These are phyloP conservation scores for Sesia apiformis DNA, from an alignment of 2,888 invertebrate genomes.

Conservation along the genomic window DNA sequence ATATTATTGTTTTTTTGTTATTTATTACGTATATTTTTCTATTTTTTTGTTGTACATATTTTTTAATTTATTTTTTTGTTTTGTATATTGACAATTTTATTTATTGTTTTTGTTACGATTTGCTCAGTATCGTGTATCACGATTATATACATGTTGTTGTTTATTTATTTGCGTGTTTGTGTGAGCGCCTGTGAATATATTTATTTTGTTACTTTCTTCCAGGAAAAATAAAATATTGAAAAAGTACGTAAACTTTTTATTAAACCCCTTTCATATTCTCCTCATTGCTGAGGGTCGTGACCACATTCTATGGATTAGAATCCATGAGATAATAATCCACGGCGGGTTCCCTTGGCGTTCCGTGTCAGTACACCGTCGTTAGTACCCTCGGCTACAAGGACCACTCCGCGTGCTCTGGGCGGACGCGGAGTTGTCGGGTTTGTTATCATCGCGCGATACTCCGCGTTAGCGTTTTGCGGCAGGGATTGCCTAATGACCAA, in stretches of 20 bases:
- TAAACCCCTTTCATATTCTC: no score
- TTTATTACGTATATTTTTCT: slow-evolving; percentile 3
- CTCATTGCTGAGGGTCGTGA: no score
- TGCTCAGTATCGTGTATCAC: slow-evolving; percentile 36
- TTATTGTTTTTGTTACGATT: slow-evolving; percentile 9
- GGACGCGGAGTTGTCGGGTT: no score
- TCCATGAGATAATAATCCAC: no score
- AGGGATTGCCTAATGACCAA: no score
- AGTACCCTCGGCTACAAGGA: no score
- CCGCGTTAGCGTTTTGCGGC: no score
- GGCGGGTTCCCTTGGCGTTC: no score
- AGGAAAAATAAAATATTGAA: neutral
- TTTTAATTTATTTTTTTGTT: slow-evolving; percentile 14
- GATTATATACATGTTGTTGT: slow-evolving; percentile 14
- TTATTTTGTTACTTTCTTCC: neutral
- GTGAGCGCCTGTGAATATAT: slow-evolving; percentile 17
- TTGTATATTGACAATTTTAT: slow-evolving; percentile 4
- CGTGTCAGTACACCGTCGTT: no score
- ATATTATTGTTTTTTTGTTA: slow-evolving; percentile 7
- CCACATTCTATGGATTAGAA: no score
- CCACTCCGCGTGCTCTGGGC: no score
- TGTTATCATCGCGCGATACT: no score
- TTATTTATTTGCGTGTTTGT: slow-evolving; percentile 28
- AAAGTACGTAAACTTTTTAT: neutral
- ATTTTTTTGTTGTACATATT: slow-evolving; percentile 10